Base-by-base conservation (phyloP, 2,797 vertebrate species). In the Syngnathus rostellatus region DNA sequence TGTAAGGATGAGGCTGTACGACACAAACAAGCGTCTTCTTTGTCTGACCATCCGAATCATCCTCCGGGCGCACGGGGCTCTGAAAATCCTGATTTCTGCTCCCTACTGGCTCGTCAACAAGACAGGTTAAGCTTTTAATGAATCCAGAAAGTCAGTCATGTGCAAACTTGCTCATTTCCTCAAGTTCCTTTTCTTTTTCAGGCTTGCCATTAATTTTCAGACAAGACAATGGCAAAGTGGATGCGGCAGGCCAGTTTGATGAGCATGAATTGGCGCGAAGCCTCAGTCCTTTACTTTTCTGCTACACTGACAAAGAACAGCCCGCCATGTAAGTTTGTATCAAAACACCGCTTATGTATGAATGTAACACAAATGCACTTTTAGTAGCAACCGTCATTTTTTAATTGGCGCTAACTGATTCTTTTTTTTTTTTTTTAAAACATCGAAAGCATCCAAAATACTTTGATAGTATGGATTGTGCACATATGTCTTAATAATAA, bases 91-190 rank as follows among this genome's bases (percentile, higher is more conserved):
- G 0, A 93, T 99, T 64, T 98, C 93, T 11, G 91, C 95, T 16
- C 94, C 97, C 0, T 98, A 99, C 58, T 99, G 97, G 95, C 89
- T 99, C 0, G 91, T 96, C 77, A 99, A 98, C 87, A 99, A 99
- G 85, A 98, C 97, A 38, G 96, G 96, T 97, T 62, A 25, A 77
- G 19, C 16, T 51, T 38, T 43, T 23, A 3, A 61, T 23, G 23
- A 14, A 43, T 37, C 12, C 6, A 61, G 45, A 45, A n/a, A n/a
- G 7, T 5, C 8, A 10, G 12, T 16, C 39, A 6, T 14, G 9
- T 43, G 8, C 11, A 43, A 7, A 43, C 11, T 45, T 6, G 2
- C 10, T 12, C 19, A 2, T 21, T 55, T 10, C 1, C 12, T 76
- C 12, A 77, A 59, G 16, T 9, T 0, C 0, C 16, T 69, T 59